Evolutionary conservation across 1,140 invertebrate genomes (phyloP), one percentile per base, ranked within the genome.

Genomic region (Drosophila repleta): DNA sequence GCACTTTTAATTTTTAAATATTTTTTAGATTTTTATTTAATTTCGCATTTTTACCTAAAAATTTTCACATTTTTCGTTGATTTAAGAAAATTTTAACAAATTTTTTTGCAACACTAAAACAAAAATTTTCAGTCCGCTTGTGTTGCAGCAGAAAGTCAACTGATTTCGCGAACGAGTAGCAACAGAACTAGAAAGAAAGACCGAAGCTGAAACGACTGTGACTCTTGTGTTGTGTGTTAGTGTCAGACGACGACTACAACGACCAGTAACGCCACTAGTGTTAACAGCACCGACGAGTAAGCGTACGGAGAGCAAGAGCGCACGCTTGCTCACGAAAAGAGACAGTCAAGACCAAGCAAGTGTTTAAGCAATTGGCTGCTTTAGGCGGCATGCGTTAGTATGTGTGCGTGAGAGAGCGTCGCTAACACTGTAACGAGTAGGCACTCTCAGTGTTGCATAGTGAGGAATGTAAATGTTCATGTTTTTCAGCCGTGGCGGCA

Each of bases 51-150:
- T 53, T 75, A 71, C 74, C 74, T 81, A 70, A 68, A 68, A 91
- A 71, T 90, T 91, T 90, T 90, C 73, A 84, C 74, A 91, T 91
- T 91, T 91, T 90, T 77, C 70, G 58, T 55, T 68, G 51, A 91
- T 85, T 90, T 85, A 78, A 72, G 10, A 79, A 32, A 88, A 91
- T 79, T 91, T 80, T 73, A 79, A 77, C 45, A 90, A 91, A 88
- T 78, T 84, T 90, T 90, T 84, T 91, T 70, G 89, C 89, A 90
- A 90, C 81, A 90, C 79, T 90, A 88, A 90, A 91, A 90, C 82
- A 88, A 90, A 91, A 90, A 84, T 76, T 74, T 91, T 85, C 75
- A 82, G 75, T 91, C 82, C 90, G 85, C 83, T 91, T 91, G 77
- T 91, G 82, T 87, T 90, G 80, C 78, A 88, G 76, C 79, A 81